A percentile compares a stretch with the other conserved stretches of the same genome.
phyloP scores from a whole-genome alignment of 2,888 invertebrate species.

The Andrena marginata region DNA sequence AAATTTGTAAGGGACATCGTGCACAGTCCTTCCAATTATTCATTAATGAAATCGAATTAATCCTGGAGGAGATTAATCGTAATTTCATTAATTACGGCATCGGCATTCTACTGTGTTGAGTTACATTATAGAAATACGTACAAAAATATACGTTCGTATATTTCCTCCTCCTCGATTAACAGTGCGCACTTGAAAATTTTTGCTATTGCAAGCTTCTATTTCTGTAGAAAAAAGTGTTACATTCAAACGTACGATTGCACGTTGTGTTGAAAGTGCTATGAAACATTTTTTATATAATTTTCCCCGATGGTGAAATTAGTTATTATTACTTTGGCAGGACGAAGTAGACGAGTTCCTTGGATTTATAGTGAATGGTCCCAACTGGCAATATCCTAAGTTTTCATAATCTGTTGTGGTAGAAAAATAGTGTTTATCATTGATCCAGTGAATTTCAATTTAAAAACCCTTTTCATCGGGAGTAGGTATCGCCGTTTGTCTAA shows the following conservation, averaged over 20 bases:
- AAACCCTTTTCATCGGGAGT: neutral
- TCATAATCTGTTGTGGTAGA: conserved; percentile 20
- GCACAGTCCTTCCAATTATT: neutral
- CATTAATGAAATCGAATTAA: neutral
- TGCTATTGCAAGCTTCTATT: neutral
- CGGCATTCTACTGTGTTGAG: too few relatives aligned
- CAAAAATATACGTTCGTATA: conserved; percentile 35
- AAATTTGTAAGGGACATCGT: neutral
- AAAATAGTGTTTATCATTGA: conserved; percentile 39
- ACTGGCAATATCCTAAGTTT: conserved; percentile 23
- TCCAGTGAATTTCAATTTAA: neutral
- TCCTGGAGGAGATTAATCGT: too few relatives aligned
- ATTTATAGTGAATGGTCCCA: conserved; percentile 46
- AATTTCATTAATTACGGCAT: too few relatives aligned
- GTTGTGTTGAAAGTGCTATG: too few relatives aligned
- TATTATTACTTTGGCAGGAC: neutral
- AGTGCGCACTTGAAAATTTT: neutral
- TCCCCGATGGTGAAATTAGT: neutral
- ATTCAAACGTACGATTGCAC: neutral
- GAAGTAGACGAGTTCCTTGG: neutral
- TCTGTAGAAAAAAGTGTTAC: neutral
- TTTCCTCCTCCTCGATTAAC: neutral
- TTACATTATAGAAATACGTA: conserved; percentile 2
- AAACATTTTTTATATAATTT: neutral
- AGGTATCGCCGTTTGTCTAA: neutral